Evolutionary conservation across 2,797 vertebrate genomes (phyloP).

Genomic region (Paratrypauchen microcephalus): DNA sequence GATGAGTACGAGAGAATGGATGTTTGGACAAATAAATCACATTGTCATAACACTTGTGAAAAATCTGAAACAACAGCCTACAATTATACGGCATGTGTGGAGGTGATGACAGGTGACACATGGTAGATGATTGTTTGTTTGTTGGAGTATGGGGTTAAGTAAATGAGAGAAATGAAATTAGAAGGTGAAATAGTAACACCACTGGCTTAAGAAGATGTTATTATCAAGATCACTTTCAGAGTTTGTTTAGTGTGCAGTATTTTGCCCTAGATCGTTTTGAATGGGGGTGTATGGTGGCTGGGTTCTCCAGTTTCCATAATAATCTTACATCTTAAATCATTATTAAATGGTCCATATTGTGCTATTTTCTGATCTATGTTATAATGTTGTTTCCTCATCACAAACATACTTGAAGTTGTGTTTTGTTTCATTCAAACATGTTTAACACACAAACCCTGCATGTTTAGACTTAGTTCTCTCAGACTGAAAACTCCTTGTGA

Average conservation of each 20-base stretch:
- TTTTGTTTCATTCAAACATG: too few species aligned
- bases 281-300: not conserved
- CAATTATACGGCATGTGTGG: constrained; percentile 30
- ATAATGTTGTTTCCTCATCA: too few species aligned
- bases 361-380: too few species aligned
- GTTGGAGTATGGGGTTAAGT: constrained; percentile 23
- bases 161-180: constrained; percentile 40
- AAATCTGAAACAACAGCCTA: constrained; percentile 18
- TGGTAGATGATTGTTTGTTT: constrained; percentile 30
- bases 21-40: not conserved
- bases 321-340: not conserved
- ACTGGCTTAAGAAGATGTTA: constrained; percentile 13
- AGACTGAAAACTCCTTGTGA: too few species aligned
- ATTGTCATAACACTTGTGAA: constrained; percentile 18
- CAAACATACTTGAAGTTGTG: too few species aligned
- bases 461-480: too few species aligned
- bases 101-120: constrained; percentile 40
- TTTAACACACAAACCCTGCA: too few species aligned
- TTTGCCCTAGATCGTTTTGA: not conserved
- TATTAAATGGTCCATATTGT: not conserved
- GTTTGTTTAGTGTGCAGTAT: constrained; percentile 19
- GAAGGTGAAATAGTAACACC: constrained; percentile 31
- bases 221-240: constrained; percentile 16
- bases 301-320: not conserved
- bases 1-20: not conserved